phyloP scores from a whole-genome alignment of 2,797 vertebrate genomes.

The Eulemur mongoz region DNA sequence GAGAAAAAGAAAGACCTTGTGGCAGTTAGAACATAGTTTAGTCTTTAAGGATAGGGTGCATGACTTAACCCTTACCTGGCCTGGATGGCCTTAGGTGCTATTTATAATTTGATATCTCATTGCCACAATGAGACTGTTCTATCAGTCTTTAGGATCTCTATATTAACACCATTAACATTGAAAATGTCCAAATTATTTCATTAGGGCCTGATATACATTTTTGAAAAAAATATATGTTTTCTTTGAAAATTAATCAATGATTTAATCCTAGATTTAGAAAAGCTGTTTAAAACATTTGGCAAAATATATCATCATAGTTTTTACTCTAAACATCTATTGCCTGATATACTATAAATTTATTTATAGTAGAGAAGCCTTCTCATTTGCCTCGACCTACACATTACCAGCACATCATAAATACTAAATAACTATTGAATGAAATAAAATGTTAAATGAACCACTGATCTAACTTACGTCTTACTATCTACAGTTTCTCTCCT shows the following conservation, averaged over 20 bases:
- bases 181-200: background rate
- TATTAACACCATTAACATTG: background rate
- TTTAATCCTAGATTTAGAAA: background rate
- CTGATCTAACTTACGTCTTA: background rate
- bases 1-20: background rate
- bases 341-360: background rate
- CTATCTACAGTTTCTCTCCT: background rate
- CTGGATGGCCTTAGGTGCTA: background rate
- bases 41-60: background rate
- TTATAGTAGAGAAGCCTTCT: background rate
- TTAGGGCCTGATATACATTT: background rate
- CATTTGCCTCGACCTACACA: background rate
- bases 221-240: background rate
- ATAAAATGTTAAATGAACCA: background rate
- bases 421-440: background rate
- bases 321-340: background rate
- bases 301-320: background rate
- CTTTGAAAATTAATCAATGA: background rate
- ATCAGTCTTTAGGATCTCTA: background rate
- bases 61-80: background rate
- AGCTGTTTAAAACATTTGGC: background rate
- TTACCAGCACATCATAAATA: background rate
- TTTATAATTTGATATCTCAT: background rate
- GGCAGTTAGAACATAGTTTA: background rate
- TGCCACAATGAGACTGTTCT: background rate